Conservation (phyloP, 2,888 invertebrate genomes). For the Iselma pallidipennis region DNA sequence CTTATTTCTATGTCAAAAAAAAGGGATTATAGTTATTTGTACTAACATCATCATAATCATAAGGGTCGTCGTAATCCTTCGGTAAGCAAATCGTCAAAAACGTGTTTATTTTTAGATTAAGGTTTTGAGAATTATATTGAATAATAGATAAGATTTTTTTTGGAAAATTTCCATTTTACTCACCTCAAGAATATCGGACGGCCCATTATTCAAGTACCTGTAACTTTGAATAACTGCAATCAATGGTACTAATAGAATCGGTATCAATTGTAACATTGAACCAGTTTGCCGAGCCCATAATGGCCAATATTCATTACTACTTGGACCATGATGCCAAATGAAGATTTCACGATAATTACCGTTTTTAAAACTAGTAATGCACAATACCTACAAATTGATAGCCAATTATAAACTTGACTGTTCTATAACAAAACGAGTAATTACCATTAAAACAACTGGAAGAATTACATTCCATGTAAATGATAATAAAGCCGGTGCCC, state of each 20-base stretch:
- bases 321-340: constrained; percentile 63
- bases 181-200: constrained; percentile 86
- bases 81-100: constrained; percentile 15
- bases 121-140: neutral
- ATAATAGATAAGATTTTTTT: neutral
- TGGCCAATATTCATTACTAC: constrained; percentile 72
- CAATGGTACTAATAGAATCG: constrained; percentile 73
- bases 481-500: constrained; percentile 72
- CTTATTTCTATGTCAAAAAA: neutral
- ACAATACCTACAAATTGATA: constrained; percentile 59
- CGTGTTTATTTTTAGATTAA: neutral
- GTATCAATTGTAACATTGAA: constrained; percentile 74
- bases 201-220: constrained; percentile 79
- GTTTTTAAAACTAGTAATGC: constrained; percentile 72
- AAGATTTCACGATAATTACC: constrained; percentile 71
- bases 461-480: constrained; percentile 88
- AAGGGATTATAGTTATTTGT: constrained; percentile 1
- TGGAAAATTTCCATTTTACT: constrained; percentile 48
- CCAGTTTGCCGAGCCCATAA: constrained; percentile 80
- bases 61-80: constrained; percentile 37
- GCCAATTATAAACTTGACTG: neutral
- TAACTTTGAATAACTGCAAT: constrained; percentile 74
- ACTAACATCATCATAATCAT: constrained; percentile 39
- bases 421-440: neutral
- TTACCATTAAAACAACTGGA: constrained; percentile 79